Conservation (phyloP, 2,888 invertebrate species). For the Drosophila lacicola region DNA sequence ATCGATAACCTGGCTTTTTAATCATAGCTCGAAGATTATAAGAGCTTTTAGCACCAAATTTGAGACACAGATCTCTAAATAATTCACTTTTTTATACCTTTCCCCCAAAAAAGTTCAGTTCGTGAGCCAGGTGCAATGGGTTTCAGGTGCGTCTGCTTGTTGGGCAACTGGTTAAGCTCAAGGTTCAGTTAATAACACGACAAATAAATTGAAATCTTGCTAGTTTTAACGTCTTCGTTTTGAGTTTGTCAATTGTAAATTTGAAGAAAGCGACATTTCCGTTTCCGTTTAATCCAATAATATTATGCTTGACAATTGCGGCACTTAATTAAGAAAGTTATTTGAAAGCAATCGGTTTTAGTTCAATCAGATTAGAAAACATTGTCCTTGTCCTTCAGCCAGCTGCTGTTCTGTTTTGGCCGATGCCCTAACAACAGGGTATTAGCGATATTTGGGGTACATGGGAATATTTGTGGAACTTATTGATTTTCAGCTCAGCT, state of each 20-base stretch:
- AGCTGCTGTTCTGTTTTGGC: no score
- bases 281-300: neutral
- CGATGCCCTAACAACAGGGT: neutral
- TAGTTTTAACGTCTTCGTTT: neutral
- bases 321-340: slow-evolving; percentile 5
- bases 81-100: no score
- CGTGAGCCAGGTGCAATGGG: no score
- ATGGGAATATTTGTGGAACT: slow-evolving; percentile 10
- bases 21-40: no score
- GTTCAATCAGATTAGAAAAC: slow-evolving; percentile 9
- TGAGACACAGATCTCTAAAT: no score
- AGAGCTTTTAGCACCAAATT: no score
- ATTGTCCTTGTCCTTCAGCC: neutral
- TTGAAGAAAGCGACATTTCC: neutral
- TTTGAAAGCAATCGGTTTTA: slow-evolving; percentile 5
- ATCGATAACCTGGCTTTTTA: no score
- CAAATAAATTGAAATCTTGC: no score
- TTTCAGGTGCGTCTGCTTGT: no score
- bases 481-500: slow-evolving; percentile 43
- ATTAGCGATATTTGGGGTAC: slow-evolving; percentile 1
- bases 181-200: no score
- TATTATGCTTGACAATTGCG: neutral
- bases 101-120: no score
- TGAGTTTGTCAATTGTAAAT: neutral
- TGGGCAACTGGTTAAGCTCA: no score